Evolutionary conservation across 1,140 invertebrate genomes (phyloP), one percentile per base, ranked within the genome.

Genomic region (Papilio polytes): DNA sequence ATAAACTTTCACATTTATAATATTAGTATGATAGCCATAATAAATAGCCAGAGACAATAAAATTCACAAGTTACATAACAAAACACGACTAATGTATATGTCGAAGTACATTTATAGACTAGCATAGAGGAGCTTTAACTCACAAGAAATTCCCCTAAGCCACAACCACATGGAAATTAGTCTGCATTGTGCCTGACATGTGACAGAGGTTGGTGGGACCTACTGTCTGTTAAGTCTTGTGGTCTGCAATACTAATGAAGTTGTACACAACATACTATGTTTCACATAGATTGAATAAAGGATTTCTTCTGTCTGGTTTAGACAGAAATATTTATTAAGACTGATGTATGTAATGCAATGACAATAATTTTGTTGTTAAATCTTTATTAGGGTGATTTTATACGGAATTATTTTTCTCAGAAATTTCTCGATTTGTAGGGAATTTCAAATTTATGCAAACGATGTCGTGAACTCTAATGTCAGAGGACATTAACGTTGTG

Each of bases 181-280:
- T 76, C 41, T 76, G 74, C 74, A 46, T 51, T 76, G 74, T 76
- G 20, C 74, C 44, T 26, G 74, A 76, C 74, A 76, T 51, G 72
- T 73, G 41, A 73, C 63, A 73, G 72, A 44, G 41, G 41, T 76
- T 51, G n/a, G 74, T 76, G 74, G 74, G n/a, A 51, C 10, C 41
- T 13, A 51, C 74, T 76, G 44, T 51, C 41, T 76, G 20, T 44
- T 76, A 76, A 44, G 74, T 76, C 41, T 76, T 76, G 74, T 20
- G 74, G 74, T 76, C 44, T 76, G 74, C 74, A 76, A 51, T 46
- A 76, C 74, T 76, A 76, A 76, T 76, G 74, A 76, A 76, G 46
- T 46, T 48, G 72, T 74, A 74, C 44, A 12, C 59, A 26, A 6
- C 22, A 26, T 63, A 10, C 20, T 63, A 26, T 63, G 12, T 26